Base-by-base conservation (phyloP, 2,113 vertebrate species). In the Callipepla californica region DNA sequence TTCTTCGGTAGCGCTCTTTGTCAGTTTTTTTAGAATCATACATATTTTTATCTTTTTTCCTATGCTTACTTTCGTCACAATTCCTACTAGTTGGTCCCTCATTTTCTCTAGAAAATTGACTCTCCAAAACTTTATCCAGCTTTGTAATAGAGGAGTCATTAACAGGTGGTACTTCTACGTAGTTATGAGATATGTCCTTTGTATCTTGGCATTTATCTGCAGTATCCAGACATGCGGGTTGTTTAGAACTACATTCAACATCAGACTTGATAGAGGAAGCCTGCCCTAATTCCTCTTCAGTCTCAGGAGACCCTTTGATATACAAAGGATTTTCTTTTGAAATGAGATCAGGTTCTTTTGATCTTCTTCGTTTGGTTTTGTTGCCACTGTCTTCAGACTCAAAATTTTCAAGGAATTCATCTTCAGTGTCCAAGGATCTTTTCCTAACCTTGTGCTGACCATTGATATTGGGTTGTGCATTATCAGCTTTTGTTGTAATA, bases 1-100 rank as follows among this genome's bases (percentile, higher is more conserved):
- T 96, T 57, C 50, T 94, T n/a, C 95, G 95, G 32, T 97, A 97
- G 34, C 97, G 97, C n/a, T 97, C 98, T 30, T 97, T 96, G 42
- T 98, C 97, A 0, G 92, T 32, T 78, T 94, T 98, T 77, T 97
- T 90, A 47, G 95, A 86, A 59, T 94, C 86, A 0, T 91, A 34
- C 11, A 80, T 65, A 78, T 92, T 97, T 89, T 92, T 95, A 3
- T 38, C 62, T 59, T 82, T 94, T 32, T 82, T 96, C 58, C 89
- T 91, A 3, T 75, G 70, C 34, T 36, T 66, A 7, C 80, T 80
- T 12, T 94, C 97, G 11, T 93, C 87, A 16, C 55, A 19, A 15
- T 14, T 81, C 36, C 95, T 92, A 17, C 48, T n/a, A 9, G 13
- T 78, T 3, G 47, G 69, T 28, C 79, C 92, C 1, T 92, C 53